Conservation (phyloP, 2,113 vertebrate species). For the Colaptes auratus region DNA sequence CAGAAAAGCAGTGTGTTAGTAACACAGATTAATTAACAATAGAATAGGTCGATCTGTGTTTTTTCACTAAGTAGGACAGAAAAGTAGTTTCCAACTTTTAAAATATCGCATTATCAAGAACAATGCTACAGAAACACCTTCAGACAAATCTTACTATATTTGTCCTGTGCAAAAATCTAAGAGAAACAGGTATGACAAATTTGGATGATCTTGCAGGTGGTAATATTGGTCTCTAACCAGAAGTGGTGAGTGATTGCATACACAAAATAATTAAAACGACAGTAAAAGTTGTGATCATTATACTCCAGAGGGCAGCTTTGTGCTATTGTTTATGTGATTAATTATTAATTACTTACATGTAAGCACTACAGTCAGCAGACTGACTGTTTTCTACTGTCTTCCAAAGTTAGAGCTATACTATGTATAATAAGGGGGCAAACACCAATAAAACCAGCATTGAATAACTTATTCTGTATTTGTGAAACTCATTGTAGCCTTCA, state of each 20-base stretch:
- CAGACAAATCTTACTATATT: not conserved
- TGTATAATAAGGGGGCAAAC: not conserved
- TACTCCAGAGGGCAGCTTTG: not conserved
- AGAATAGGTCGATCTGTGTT: not conserved
- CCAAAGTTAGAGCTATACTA: not conserved
- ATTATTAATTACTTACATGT: not conserved
- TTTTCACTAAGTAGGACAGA: not conserved
- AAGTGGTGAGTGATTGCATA: not conserved
- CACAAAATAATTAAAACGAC: not conserved
- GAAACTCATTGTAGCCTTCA: not conserved
- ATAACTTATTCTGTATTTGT: not conserved
- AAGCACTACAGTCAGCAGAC: not conserved
- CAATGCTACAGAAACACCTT: not conserved
- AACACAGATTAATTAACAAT: not conserved
- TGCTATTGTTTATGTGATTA: not conserved
- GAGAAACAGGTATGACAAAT: not conserved
- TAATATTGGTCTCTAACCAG: not conserved
- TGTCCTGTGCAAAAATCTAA: not conserved
- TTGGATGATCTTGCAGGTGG: not conserved
- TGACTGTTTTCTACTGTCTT: not conserved
- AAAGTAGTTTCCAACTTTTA: not conserved
- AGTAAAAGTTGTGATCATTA: not conserved
- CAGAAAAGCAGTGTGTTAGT: not conserved
- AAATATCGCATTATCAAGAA: not conserved
- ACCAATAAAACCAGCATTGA: not conserved